Evolutionary conservation across 2,113 vertebrate genomes (phyloP), one percentile per base, ranked within the genome.

Genomic region (Nerophis lumbriciformis): DNA sequence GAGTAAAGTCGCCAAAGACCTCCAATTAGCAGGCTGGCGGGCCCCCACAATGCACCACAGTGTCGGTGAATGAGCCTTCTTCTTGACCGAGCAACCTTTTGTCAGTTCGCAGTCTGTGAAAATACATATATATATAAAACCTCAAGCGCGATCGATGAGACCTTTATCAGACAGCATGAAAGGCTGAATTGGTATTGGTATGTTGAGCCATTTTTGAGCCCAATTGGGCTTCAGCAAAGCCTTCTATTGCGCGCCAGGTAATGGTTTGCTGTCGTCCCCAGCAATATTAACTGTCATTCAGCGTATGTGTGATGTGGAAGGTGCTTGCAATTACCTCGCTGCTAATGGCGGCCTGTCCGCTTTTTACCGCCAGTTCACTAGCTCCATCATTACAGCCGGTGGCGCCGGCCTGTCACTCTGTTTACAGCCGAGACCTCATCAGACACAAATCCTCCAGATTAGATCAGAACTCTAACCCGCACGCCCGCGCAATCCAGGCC

Each of bases 281-380:
- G 61, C 78, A 76, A 79, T 83, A 86, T 83, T 80, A 82, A 77
- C 71, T 80, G 82, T 85, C 86, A 86, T 79, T 87, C 78, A 75
- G 72, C 42, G 76, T 69, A 13, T 44, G 11, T 19, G 38, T 12
- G 12, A 11, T 13, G 16, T 61, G 68, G 80, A 83, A 11, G 42
- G 42, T 45, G 74, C 79, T 71, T 70, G 79, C 79, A 84, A 88
- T 88, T 89, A 88, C 83, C 82, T 78, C 65, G 62, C 68, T 75
- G 78, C 81, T 88, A 87, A 90, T 84, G 81, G 74, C 71, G 53
- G 54, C 60, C 73, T 69, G 67, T 69, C 66, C 64, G 50, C 73
- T 72, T 63, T 60, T 68, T 73, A 60, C 70, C 71, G 51, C 36
- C 55, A 71, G 66, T 69, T 64, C 66, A 48, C 55, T 49, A 59